phyloP scores from a whole-genome alignment of 2,888 invertebrate species.

The Nomada lathburiana region DNA sequence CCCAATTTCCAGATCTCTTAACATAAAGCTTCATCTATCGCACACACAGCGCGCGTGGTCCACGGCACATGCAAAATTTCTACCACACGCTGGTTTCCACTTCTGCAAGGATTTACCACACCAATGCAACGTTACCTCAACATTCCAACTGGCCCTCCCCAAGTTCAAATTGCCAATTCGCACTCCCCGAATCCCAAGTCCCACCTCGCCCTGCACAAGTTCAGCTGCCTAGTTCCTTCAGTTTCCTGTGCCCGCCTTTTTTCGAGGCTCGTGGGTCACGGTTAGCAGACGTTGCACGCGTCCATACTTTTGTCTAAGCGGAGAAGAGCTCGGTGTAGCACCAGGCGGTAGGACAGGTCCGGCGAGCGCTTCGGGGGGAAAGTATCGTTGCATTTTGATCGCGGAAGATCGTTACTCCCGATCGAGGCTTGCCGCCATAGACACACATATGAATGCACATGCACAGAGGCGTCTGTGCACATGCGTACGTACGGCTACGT shows the following conservation, averaged over 20 bases:
- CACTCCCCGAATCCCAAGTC: too few species aligned
- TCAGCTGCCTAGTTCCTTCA: too few species aligned
- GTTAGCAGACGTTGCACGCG: constrained; percentile 32
- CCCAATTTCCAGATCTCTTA: not conserved
- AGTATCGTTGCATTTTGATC: constrained; percentile 76
- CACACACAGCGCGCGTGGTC: too few species aligned
- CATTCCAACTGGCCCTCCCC: not conserved
- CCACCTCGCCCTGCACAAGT: too few species aligned
- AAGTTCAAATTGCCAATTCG: too few species aligned
- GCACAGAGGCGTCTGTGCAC: constrained; percentile 33
- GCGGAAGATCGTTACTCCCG: constrained; percentile 76
- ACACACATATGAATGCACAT: constrained; percentile 6
- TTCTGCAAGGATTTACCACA: not conserved
- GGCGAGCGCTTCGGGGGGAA: constrained; percentile 63
- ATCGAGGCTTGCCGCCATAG: constrained; percentile 62
- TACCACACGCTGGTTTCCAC: not conserved
- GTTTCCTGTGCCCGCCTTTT: too few species aligned
- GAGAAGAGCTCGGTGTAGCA: constrained; percentile 39
- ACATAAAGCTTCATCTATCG: not conserved
- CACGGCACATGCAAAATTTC: not conserved
- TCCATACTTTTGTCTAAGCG: constrained; percentile 34
- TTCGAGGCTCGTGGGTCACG: constrained; percentile 33
- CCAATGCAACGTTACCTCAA: not conserved
- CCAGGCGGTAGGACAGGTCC: constrained; percentile 56
- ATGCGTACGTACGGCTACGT: constrained; percentile 33